Percentiles rank a stretch among this genome's conserved stretches.
Evolutionary conservation across 2,113 vertebrate species (phyloP).

Genomic region (Xerus inauris): DNA sequence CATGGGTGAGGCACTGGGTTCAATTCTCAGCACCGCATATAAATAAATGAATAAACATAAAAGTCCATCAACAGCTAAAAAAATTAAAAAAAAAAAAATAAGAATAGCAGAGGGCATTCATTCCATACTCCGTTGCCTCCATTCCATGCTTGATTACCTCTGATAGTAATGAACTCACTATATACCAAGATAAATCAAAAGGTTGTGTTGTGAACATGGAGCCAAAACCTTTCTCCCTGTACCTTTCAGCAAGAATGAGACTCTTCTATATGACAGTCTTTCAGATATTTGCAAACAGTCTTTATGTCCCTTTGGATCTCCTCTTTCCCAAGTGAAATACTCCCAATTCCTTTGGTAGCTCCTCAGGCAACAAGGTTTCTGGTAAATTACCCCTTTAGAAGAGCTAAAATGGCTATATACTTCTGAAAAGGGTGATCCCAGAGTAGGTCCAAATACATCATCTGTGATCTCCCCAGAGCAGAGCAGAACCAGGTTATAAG

Average conservation of each 20-base stretch:
- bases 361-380: not conserved
- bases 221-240: not conserved
- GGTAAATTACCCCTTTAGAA: not conserved
- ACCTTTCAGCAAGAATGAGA: not conserved
- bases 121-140: not conserved
- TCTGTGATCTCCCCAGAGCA: not conserved
- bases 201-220: conserved; percentile 11
- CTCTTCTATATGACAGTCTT: not conserved
- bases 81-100: too few species aligned
- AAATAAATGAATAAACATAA: too few species aligned
- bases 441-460: not conserved
- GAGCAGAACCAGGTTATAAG: not conserved
- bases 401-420: not conserved
- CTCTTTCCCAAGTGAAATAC: not conserved
- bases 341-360: not conserved
- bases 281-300: not conserved
- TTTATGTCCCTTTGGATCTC: not conserved
- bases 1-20: too few species aligned
- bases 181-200: not conserved
- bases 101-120: not conserved
- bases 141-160: not conserved
- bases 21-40: too few species aligned
- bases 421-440: not conserved
- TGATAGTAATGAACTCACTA: not conserved
- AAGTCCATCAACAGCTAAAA: too few species aligned